These are phyloP conservation scores for Gymnoscopelus microlampas DNA, from an alignment of 2,797 vertebrate genomes.

Conservation along the genomic window DNA sequence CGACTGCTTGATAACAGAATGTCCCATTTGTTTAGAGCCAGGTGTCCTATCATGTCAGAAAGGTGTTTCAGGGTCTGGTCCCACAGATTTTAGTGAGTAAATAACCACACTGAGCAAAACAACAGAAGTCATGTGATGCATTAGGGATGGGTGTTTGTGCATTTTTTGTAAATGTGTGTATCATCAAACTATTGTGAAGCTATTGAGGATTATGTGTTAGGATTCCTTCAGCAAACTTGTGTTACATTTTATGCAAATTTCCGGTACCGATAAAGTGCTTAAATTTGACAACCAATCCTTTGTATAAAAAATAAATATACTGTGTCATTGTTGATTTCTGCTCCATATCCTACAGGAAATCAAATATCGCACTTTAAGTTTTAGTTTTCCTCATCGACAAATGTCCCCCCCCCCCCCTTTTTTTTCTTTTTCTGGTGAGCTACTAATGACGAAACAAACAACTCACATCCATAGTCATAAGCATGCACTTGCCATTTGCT, in stretches of 20 bases:
- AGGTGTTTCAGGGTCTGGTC: no score
- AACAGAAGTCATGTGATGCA: no score
- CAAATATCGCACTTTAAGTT: conserved; percentile 2
- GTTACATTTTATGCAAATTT: not conserved
- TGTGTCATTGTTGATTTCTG: not conserved
- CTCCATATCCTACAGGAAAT: not conserved
- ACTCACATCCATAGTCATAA: conserved; percentile 48
- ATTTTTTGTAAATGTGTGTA: no score
- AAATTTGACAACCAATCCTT: not conserved
- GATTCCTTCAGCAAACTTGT: no score
- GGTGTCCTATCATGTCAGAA: no score
- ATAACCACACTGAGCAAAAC: no score
- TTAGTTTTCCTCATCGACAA: not conserved
- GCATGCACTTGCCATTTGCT: conserved; percentile 69
- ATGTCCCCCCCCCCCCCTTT: not conserved
- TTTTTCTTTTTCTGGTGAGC: not conserved
- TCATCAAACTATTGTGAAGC: no score
- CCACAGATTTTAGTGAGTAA: no score
- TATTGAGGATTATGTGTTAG: no score
- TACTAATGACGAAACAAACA: conserved; percentile 56
- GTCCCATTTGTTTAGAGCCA: no score
- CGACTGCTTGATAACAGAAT: no score
- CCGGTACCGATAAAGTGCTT: not conserved
- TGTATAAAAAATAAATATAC: not conserved
- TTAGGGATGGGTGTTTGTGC: no score